Evolutionary conservation across 2,797 vertebrate genomes (phyloP).

Genomic region (Anableps anableps): DNA sequence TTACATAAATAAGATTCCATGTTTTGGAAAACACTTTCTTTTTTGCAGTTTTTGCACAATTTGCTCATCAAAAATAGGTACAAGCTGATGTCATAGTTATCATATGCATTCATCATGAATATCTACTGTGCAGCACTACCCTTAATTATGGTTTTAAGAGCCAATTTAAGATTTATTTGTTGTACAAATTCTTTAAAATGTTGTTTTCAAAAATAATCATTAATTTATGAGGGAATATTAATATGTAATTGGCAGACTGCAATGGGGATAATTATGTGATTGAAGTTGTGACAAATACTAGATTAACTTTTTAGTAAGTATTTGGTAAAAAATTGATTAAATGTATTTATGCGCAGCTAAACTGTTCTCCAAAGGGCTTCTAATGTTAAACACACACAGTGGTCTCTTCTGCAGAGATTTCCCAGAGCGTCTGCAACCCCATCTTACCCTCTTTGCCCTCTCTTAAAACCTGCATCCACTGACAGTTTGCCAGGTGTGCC

Average conservation of each 20-base stretch:
- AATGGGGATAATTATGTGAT: too few relatives aligned
- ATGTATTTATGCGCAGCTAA: slow-evolving; percentile 6
- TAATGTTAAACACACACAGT: slow-evolving; percentile 32
- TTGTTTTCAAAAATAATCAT: not conserved
- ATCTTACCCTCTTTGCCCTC: slow-evolving; percentile 55
- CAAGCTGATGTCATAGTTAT: too few relatives aligned
- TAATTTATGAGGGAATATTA: too few relatives aligned
- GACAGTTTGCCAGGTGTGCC: slow-evolving; percentile 81
- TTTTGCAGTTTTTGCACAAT: too few relatives aligned
- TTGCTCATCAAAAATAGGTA: not conserved
- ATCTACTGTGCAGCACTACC: too few relatives aligned
- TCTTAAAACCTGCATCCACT: slow-evolving; percentile 65
- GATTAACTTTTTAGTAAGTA: not conserved
- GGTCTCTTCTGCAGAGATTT: slow-evolving; percentile 35
- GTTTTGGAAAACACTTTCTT: too few relatives aligned
- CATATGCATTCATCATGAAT: too few relatives aligned
- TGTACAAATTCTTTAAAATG: not conserved
- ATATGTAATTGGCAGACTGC: too few relatives aligned
- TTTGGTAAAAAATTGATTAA: not conserved
- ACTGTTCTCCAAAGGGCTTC: slow-evolving; percentile 11
- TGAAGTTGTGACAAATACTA: not conserved
- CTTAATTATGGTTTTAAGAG: not conserved
- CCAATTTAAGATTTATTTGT: not conserved
- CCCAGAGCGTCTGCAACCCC: slow-evolving; percentile 29
- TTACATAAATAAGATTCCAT: too few relatives aligned